Base-by-base conservation (phyloP, 2,888 invertebrate genomes). In the Elmis aenea region DNA sequence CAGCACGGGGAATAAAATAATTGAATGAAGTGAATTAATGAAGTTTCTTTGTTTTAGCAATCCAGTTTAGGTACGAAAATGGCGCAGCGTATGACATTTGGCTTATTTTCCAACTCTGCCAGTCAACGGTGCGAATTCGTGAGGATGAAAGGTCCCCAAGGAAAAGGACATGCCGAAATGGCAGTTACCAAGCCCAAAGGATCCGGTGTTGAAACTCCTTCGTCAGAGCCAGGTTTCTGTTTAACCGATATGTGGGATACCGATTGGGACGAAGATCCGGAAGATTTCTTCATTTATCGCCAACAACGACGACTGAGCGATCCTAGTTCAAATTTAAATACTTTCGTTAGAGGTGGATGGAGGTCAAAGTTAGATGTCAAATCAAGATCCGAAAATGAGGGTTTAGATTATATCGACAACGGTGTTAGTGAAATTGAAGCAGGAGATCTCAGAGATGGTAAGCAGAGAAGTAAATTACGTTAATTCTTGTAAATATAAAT, bases 151-250 rank as follows among this genome's bases (percentile, higher is more conserved):
- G 97, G 97, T 8, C 97, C 97, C 8, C 85, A 87, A 61, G 93
- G 92, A 48, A 95, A 94, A 72, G 92, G 90, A 0, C 90, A 93
- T 70, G 96, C 96, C 0, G 96, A 99, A 74, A 94, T 97, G 89
- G 95, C 95, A 1, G 91, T 92, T 28, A 86, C 88, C n/a, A 83
- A 90, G 59, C 89, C 90, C 13, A 86, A 85, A 65, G 89, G 87
- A 56, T 89, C 89, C 9, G 95, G 95, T 1, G 87, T 87, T 2
- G 95, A 95, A 68, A 96, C 96, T 8, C 96, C 96, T 11, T 85
- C 87, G 36, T 91, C 91, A 10, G 95, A 96, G 68, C 91, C 38
- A 74, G 91, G 73, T 3, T 82, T 83, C 56, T 82, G 85, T 56
- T 84, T 85, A 49, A 85, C 86, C 2, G 91, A 91, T 61, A 77